These are phyloP conservation scores for Eupsilia transversa DNA, from an alignment of 2,888 invertebrate species.

Conservation along the genomic window DNA sequence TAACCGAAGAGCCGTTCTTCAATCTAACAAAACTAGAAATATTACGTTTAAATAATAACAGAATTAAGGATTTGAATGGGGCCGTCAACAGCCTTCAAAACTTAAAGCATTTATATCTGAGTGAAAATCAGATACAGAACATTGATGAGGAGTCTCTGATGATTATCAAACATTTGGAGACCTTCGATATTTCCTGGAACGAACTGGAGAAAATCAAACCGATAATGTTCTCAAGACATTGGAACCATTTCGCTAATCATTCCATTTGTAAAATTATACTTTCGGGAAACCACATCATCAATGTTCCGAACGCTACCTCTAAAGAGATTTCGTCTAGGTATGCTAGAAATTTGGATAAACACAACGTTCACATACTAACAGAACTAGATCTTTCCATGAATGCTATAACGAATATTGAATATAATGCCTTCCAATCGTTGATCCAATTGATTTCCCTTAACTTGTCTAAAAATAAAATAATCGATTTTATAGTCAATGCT, in stretches of 20 bases:
- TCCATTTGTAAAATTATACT: slow-evolving; percentile 81
- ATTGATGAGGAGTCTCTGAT: slow-evolving; percentile 80
- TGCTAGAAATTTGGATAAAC: slow-evolving; percentile 66
- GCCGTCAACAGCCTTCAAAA: slow-evolving; percentile 81
- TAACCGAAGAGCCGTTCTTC: slow-evolving; percentile 80
- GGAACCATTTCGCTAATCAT: slow-evolving; percentile 79
- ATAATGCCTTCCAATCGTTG: slow-evolving; percentile 81
- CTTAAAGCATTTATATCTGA: slow-evolving; percentile 81
- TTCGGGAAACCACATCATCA: slow-evolving; percentile 78
- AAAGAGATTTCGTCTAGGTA: slow-evolving; percentile 70
- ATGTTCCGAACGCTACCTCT: slow-evolving; percentile 78
- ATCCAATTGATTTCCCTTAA: slow-evolving; percentile 77
- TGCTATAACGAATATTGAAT: slow-evolving; percentile 78
- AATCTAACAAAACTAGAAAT: slow-evolving; percentile 79
- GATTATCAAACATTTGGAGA: slow-evolving; percentile 83
- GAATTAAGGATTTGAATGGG: slow-evolving; percentile 82
- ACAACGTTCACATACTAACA: slow-evolving; percentile 73
- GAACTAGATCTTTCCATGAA: slow-evolving; percentile 85
- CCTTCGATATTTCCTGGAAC: slow-evolving; percentile 84
- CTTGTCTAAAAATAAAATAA: slow-evolving; percentile 80
- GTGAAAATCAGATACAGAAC: slow-evolving; percentile 79
- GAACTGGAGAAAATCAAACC: slow-evolving; percentile 78
- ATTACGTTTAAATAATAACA: slow-evolving; percentile 80
- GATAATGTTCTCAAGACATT: slow-evolving; percentile 81
- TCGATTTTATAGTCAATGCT: slow-evolving; percentile 77